phyloP scores from a whole-genome alignment of 2,888 invertebrate genomes.

The Geophilus truncorum region DNA sequence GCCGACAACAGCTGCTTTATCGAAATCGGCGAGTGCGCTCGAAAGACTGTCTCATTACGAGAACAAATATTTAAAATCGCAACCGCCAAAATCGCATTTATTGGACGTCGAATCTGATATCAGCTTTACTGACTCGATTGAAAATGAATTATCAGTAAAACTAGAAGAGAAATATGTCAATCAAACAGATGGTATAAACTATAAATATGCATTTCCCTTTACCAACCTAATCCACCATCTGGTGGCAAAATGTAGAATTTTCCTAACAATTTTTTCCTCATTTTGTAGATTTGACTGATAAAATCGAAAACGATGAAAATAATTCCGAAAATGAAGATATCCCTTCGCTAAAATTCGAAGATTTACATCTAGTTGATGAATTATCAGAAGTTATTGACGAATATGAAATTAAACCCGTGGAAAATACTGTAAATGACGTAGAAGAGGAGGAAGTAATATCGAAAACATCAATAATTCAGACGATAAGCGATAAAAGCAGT shows the following conservation, averaged over 20 bases:
- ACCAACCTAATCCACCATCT: not conserved
- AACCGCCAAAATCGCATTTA: not conserved
- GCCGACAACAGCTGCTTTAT: not conserved
- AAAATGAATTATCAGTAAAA: not conserved
- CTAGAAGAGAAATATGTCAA: not conserved
- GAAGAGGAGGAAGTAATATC: not conserved
- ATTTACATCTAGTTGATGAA: not conserved
- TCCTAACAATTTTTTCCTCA: not conserved
- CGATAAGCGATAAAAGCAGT: not conserved
- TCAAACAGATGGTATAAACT: not conserved
- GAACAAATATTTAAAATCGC: slow-evolving; percentile 1
- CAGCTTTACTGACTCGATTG: not conserved
- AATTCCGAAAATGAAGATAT: not conserved
- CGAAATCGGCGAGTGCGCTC: not conserved
- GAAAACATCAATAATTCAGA: not conserved
- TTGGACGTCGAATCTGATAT: not conserved
- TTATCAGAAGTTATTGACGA: not conserved
- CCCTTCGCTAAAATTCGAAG: not conserved
- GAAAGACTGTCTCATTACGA: not conserved
- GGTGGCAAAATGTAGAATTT: not conserved
- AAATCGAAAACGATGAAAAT: not conserved
- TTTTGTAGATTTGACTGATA: not conserved
- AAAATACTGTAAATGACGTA: not conserved
- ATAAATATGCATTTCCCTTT: not conserved
- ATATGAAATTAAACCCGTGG: not conserved